These are phyloP conservation scores for Helleia helle DNA, from an alignment of 2,888 invertebrate genomes.

Conservation along the genomic window DNA sequence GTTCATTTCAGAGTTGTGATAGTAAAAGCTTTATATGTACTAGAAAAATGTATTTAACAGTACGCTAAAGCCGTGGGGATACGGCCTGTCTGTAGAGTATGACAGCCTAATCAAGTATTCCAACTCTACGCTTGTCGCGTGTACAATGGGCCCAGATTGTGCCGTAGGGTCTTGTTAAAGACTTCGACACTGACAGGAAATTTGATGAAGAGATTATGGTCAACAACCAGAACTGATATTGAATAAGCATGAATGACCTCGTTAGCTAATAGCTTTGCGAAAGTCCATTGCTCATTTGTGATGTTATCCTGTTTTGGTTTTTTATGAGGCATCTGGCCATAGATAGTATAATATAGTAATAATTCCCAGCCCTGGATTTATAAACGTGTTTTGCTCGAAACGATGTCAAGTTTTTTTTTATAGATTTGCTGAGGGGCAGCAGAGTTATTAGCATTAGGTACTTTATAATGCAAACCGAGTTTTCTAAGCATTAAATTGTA, in stretches of 20 bases:
- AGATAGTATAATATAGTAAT: background rate
- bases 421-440: too few relatives aligned
- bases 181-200: slow-evolving; percentile 3
- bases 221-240: slow-evolving; percentile 2
- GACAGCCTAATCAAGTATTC: slow-evolving; percentile 5
- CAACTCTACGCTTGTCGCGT: background rate
- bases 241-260: slow-evolving; percentile 4
- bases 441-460: too few relatives aligned
- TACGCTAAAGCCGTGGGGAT: slow-evolving; percentile 1
- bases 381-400: too few relatives aligned
- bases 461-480: too few relatives aligned
- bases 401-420: too few relatives aligned
- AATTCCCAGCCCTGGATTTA: too few relatives aligned
- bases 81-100: slow-evolving; percentile 3
- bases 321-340: background rate
- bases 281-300: background rate
- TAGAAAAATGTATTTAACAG: too few relatives aligned
- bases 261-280: slow-evolving; percentile 1
- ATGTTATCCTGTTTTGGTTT: too few relatives aligned
- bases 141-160: slow-evolving; percentile 6
- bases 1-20: too few relatives aligned
- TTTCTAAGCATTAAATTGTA: too few relatives aligned
- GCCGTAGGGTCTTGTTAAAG: slow-evolving; percentile 1
- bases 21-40: too few relatives aligned
- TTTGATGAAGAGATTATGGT: slow-evolving; percentile 6